These are phyloP conservation scores for Bombus terrestris DNA, from an alignment of 1,140 invertebrate species.

Conservation along the genomic window DNA sequence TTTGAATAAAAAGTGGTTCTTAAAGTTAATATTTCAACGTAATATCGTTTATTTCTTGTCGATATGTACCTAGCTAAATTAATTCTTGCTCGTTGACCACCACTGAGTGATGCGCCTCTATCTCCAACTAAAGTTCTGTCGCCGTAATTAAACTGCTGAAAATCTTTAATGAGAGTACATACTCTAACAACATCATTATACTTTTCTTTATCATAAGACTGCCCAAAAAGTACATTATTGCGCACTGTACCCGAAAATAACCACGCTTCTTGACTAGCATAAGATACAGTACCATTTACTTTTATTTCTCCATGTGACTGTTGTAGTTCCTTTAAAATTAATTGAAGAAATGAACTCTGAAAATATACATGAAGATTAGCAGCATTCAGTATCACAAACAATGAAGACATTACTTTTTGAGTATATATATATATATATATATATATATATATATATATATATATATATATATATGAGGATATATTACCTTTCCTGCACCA, in stretches of 20 bases:
- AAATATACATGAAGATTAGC: conserved; percentile 52
- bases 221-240: conserved; percentile 92
- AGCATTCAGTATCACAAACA: neutral
- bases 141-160: conserved; percentile 86
- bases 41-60: conserved; percentile 82
- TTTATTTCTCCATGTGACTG: conserved; percentile 84
- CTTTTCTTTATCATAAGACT: conserved; percentile 85
- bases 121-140: conserved; percentile 94
- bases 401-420: neutral
- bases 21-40: no score
- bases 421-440: no score
- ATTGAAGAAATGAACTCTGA: conserved; percentile 89
- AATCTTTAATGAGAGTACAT: conserved; percentile 87
- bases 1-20: neutral
- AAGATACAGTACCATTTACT: conserved; percentile 86
- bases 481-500: conserved; percentile 89
- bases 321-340: conserved; percentile 88
- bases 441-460: no score
- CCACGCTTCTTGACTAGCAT: conserved; percentile 89
- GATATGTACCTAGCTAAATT: conserved; percentile 85
- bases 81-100: conserved; percentile 89
- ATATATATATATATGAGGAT: neutral
- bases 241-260: conserved; percentile 86
- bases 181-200: conserved; percentile 85
- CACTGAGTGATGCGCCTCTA: conserved; percentile 89